These are phyloP conservation scores for Aphidoletes aphidimyza DNA, from an alignment of 2,888 invertebrate species.

Conservation along the genomic window DNA sequence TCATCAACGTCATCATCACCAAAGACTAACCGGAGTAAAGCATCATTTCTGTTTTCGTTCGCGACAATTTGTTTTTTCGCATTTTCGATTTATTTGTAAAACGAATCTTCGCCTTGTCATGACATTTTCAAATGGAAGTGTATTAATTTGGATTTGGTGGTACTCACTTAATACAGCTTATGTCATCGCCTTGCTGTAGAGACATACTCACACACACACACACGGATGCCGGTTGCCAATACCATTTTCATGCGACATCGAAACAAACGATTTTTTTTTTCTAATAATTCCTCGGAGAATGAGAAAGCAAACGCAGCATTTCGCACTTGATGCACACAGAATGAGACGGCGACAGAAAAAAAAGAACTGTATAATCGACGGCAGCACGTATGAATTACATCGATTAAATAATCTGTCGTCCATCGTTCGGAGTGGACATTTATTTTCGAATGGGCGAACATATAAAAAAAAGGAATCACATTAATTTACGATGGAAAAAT, in stretches of 20 bases:
- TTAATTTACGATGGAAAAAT: conserved; percentile 2
- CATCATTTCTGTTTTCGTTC: too few relatives aligned
- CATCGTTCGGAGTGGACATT: conserved; percentile 24
- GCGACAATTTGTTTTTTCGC: conserved; percentile 38
- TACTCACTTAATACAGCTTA: conserved; percentile 5
- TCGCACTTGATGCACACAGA: background rate
- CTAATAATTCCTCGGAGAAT: conserved; percentile 17
- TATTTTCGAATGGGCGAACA: conserved; percentile 16
- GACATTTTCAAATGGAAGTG: conserved; percentile 51
- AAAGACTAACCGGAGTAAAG: too few relatives aligned
- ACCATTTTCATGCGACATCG: background rate
- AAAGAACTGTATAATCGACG: conserved; percentile 33
- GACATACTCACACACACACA: background rate
- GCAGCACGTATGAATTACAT: conserved; percentile 41
- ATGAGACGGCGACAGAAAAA: conserved; percentile 7
- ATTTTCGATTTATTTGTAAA: conserved; percentile 16
- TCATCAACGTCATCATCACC: too few relatives aligned
- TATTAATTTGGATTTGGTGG: conserved; percentile 24
- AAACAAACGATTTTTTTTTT: background rate
- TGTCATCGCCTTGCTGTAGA: background rate
- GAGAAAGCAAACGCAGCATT: background rate
- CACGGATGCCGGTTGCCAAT: too few relatives aligned
- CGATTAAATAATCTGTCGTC: conserved; percentile 43
- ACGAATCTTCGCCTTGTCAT: conserved; percentile 17
- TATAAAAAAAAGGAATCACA: background rate